phyloP scores from a whole-genome alignment of 2,797 vertebrate genomes.

The Pogoniulus pusillus region DNA sequence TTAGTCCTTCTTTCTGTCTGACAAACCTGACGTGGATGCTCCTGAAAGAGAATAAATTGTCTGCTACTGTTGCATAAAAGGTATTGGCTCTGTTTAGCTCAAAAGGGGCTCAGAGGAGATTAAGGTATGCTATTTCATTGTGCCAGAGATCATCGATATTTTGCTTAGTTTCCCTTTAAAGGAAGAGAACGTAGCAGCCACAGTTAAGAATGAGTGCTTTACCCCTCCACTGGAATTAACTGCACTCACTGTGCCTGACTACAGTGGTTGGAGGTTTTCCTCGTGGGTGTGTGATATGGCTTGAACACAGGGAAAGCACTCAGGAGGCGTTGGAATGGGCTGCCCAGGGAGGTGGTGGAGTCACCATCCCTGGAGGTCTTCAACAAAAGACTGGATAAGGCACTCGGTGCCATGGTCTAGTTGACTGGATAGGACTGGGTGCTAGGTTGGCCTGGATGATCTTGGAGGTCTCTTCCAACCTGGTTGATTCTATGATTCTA shows the following conservation, averaged over 20 bases:
- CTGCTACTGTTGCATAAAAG: background rate
- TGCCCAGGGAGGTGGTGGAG: no score
- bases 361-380: no score
- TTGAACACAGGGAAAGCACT: background rate
- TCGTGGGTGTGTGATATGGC: background rate
- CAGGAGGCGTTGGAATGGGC: no score
- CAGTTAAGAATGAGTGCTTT: background rate
- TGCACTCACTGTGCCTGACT: background rate
- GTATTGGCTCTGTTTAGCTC: background rate
- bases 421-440: no score
- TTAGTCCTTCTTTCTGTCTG: background rate
- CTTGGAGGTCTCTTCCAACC: no score
- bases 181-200: background rate
- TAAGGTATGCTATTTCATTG: background rate
- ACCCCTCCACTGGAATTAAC: background rate
- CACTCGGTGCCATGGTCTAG: no score
- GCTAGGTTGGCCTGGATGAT: no score
- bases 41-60: background rate
- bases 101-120: background rate
- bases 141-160: background rate
- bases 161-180: background rate
- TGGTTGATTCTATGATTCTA: no score
- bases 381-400: no score
- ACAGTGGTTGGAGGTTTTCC: background rate
- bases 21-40: fast-evolving